Conservation (phyloP, 2,113 vertebrate genomes). For the Vulpes vulpes region DNA sequence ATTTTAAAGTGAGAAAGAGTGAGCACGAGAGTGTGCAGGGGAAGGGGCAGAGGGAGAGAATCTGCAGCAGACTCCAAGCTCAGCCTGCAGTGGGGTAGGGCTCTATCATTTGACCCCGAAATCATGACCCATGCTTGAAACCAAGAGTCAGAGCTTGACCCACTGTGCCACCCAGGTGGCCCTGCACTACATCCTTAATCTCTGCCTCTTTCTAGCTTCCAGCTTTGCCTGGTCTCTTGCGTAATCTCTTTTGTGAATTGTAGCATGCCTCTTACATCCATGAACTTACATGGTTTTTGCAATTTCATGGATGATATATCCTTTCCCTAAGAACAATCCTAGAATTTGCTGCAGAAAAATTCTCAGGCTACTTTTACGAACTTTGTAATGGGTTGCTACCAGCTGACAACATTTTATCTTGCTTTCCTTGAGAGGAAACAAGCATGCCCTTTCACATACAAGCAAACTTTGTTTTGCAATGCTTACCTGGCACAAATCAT, state of each 20-base stretch:
- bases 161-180: not conserved
- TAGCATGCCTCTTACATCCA: not conserved
- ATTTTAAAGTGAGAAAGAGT: not conserved
- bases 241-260: not conserved
- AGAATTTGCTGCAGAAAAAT: constrained; percentile 62
- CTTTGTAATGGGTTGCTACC: constrained; percentile 43
- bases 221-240: not conserved
- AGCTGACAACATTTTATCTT: constrained; percentile 36
- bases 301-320: not conserved
- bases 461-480: constrained; percentile 65
- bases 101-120: not conserved
- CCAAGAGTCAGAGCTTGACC: not conserved
- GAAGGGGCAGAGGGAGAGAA: not conserved
- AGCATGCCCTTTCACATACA: constrained; percentile 32
- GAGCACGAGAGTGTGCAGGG: too few relatives aligned
- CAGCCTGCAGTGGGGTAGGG: not conserved
- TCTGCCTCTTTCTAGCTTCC: not conserved
- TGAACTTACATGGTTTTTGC: constrained; percentile 2
- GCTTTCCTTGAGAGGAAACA: constrained; percentile 71
- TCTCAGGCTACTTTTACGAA: constrained; percentile 14
- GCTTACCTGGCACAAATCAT: constrained; percentile 55
- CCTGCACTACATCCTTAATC: not conserved
- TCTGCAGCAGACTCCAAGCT: not conserved
- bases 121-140: not conserved
- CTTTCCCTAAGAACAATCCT: not conserved